phyloP scores from a whole-genome alignment of 2,797 vertebrate species.

The Enteromius radiatus region DNA sequence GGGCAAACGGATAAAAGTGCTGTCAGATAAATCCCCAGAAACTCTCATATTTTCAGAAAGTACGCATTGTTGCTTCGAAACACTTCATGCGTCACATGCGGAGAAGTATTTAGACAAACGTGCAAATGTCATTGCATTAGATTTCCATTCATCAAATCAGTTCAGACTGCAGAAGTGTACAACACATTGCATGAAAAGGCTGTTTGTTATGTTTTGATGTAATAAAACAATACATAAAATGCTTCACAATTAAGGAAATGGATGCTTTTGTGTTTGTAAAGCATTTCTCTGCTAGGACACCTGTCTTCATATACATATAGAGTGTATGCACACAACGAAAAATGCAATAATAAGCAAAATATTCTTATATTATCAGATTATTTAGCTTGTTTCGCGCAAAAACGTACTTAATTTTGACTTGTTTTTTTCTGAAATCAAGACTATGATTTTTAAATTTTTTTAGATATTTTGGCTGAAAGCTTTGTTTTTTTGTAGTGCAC shows the following conservation, averaged over 20 bases:
- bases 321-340: not conserved
- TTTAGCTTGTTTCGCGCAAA: too few relatives aligned
- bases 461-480: too few relatives aligned
- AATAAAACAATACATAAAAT: not conserved
- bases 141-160: not conserved
- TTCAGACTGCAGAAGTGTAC: not conserved
- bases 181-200: not conserved
- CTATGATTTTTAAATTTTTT: too few relatives aligned
- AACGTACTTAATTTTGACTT: too few relatives aligned
- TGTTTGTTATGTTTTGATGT: not conserved
- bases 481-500: not conserved
- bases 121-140: not conserved
- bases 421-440: too few relatives aligned
- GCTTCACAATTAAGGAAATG: not conserved
- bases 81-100: constrained; percentile 1
- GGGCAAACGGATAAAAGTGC: constrained; percentile 1
- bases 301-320: not conserved
- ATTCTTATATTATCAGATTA: too few relatives aligned
- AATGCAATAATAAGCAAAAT: too few relatives aligned
- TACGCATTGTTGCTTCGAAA: not conserved
- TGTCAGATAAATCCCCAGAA: not conserved
- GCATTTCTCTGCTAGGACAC: not conserved
- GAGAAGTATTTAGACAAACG: constrained; percentile 2
- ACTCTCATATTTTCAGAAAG: not conserved
- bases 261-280: not conserved